Evolutionary conservation across 2,888 invertebrate species (phyloP).

Genomic region (Bombyx huttoni): DNA sequence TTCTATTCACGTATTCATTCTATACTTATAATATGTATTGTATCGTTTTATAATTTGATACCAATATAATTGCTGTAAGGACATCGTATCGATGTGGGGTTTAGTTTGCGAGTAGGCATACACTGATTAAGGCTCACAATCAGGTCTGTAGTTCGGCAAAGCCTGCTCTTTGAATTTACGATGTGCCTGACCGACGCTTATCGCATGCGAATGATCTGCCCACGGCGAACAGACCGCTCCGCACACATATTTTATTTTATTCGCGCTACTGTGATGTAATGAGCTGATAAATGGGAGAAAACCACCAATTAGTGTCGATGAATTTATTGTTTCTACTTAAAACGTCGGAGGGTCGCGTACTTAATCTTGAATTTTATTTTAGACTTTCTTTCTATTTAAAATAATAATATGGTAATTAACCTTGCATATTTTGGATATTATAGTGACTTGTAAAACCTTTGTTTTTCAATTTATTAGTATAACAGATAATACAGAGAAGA

Average conservation of each 20-base stretch:
- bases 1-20: too few species aligned
- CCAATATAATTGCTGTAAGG: slow-evolving; percentile 6
- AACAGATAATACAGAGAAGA: too few species aligned
- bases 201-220: slow-evolving; percentile 72
- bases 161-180: slow-evolving; percentile 70
- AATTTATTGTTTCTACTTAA: slow-evolving; percentile 73
- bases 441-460: too few species aligned
- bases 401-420: background rate
- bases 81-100: slow-evolving; percentile 9
- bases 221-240: slow-evolving; percentile 65
- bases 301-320: slow-evolving; percentile 74
- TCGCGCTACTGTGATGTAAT: slow-evolving; percentile 74
- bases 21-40: background rate
- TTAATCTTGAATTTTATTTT: slow-evolving; percentile 64
- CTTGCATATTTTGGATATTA: too few species aligned
- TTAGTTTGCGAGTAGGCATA: slow-evolving; percentile 35
- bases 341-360: slow-evolving; percentile 67
- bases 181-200: slow-evolving; percentile 71
- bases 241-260: slow-evolving; percentile 72
- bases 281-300: slow-evolving; percentile 73
- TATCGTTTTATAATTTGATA: background rate
- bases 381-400: background rate
- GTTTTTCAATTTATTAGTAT: too few species aligned
- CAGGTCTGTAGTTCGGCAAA: slow-evolving; percentile 67
- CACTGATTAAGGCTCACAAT: slow-evolving; percentile 65